phyloP scores from a whole-genome alignment of 2,888 invertebrate species.

The Athalia cordata region DNA sequence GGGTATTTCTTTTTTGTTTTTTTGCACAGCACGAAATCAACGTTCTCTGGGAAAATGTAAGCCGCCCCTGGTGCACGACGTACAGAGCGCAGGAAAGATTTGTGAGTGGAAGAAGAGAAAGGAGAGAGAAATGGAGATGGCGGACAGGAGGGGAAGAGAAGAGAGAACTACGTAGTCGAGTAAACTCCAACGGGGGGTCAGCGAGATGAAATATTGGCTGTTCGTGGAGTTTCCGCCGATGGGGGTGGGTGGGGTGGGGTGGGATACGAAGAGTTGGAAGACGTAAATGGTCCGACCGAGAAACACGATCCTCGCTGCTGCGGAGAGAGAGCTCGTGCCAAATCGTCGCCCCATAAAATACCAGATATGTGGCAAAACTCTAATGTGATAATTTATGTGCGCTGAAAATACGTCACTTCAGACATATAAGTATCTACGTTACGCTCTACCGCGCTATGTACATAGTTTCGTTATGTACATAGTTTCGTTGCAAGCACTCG shows the following conservation, averaged over 20 bases:
- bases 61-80: background rate
- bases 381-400: conserved; percentile 43
- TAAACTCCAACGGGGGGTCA: conserved; percentile 12
- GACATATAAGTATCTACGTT: too few relatives aligned
- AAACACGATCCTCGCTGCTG: background rate
- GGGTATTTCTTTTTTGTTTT: background rate
- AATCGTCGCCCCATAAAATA: conserved; percentile 50
- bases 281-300: conserved; percentile 34
- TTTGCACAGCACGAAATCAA: background rate
- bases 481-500: background rate
- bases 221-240: conserved; percentile 18
- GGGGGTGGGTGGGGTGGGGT: background rate
- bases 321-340: conserved; percentile 27
- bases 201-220: conserved; percentile 45
- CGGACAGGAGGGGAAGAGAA: background rate
- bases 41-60: background rate
- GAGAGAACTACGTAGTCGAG: background rate
- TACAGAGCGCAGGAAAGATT: conserved; percentile 2
- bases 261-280: conserved; percentile 14
- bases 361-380: conserved; percentile 45
- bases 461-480: background rate
- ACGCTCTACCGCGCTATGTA: background rate
- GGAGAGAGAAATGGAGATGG: background rate
- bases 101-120: conserved; percentile 14
- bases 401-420: conserved; percentile 11